phyloP scores from a whole-genome alignment of 2,888 invertebrate genomes.

The Leptopilina syphax region DNA sequence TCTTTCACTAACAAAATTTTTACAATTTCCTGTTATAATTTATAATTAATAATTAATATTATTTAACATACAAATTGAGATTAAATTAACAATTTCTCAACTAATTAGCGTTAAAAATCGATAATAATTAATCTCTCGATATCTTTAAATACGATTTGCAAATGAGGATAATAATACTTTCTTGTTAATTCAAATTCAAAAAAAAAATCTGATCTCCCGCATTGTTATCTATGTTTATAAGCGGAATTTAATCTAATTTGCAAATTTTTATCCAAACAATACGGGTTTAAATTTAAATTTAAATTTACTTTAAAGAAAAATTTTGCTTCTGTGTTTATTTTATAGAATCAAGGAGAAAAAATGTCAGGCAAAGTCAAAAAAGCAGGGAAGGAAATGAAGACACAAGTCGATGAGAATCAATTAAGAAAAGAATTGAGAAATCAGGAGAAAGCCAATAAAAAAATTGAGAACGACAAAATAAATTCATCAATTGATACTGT shows the following conservation, averaged over 20 bases:
- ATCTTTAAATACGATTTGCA: not conserved
- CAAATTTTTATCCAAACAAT: conserved; percentile 9
- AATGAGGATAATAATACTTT: not conserved
- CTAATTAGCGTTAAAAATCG: not conserved
- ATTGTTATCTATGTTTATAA: not conserved
- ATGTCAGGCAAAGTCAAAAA: conserved; percentile 28
- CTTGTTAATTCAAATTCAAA: not conserved
- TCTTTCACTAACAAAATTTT: too few relatives aligned
- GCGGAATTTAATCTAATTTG: not conserved
- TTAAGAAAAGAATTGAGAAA: conserved; percentile 59
- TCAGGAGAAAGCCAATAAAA: conserved; percentile 36
- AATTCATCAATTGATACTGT: not conserved
- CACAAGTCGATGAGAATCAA: conserved; percentile 58
- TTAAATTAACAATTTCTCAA: not conserved
- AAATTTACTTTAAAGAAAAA: not conserved
- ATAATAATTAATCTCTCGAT: not conserved
- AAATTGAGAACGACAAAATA: conserved; percentile 40
- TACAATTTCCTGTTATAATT: too few relatives aligned
- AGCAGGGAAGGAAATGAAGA: conserved; percentile 38
- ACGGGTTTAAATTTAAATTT: not conserved
- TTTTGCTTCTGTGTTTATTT: not conserved
- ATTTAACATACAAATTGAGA: not conserved
- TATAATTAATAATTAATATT: too few relatives aligned
- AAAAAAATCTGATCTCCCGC: conserved; percentile 6
- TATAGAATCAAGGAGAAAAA: not conserved